Evolutionary conservation across 1,140 invertebrate species (phyloP).

Genomic region (Notospermus geniculatus): DNA sequence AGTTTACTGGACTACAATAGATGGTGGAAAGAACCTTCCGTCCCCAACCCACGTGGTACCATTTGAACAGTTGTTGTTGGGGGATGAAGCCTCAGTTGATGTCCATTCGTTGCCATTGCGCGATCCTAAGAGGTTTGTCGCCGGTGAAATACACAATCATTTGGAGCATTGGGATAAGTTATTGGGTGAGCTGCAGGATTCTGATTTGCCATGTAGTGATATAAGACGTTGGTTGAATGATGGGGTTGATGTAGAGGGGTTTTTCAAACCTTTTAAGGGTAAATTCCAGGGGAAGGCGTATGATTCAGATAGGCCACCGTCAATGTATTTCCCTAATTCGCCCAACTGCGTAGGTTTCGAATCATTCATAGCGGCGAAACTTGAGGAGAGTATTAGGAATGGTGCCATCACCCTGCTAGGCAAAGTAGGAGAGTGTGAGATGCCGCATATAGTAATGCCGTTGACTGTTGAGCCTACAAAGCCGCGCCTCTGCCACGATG

Average conservation of each 20-base stretch:
- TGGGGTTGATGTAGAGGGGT: constrained; percentile 16
- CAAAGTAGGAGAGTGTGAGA: constrained; percentile 20
- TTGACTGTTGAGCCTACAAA: constrained; percentile 6
- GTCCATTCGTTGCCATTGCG: constrained; percentile 11
- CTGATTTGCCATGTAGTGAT: neutral
- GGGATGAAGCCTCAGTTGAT: no score
- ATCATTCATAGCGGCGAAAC: constrained; percentile 12
- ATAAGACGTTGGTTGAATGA: constrained; percentile 15
- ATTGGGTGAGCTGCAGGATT: neutral
- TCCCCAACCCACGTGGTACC: no score
- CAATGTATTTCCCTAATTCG: constrained; percentile 18
- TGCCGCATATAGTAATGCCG: constrained; percentile 9
- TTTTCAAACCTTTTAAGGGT: constrained; percentile 15
- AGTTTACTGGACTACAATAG: no score
- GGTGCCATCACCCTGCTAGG: constrained; percentile 2
- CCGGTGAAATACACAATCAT: constrained; percentile 14
- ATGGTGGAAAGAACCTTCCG: no score
- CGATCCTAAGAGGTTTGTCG: constrained; percentile 13
- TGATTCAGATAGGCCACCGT: constrained; percentile 17
- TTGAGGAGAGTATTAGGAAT: no score
- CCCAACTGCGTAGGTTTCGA: constrained; percentile 15
- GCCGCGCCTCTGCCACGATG: constrained; percentile 12
- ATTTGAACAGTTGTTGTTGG: no score
- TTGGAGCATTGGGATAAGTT: neutral
- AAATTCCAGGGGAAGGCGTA: constrained; percentile 20